phyloP scores from a whole-genome alignment of 2,797 vertebrate species.

The Scomberomorus guttatus region DNA sequence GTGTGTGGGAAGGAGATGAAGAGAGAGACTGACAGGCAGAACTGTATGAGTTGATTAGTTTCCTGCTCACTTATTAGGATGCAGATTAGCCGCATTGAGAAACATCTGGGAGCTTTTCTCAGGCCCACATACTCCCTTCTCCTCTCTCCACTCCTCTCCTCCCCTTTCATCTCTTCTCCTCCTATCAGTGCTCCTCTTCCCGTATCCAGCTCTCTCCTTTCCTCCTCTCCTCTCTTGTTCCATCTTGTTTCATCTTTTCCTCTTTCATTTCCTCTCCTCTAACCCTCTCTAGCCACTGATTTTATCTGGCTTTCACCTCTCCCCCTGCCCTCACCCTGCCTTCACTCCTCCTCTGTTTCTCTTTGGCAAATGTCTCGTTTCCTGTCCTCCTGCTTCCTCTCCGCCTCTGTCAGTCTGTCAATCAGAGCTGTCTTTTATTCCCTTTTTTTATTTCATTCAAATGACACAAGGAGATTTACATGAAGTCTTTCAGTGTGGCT shows the following conservation, averaged over 20 bases:
- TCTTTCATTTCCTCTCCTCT: conserved; percentile 46
- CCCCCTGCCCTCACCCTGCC: conserved; percentile 27
- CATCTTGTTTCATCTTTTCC: conserved; percentile 17
- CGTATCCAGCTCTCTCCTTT: neutral
- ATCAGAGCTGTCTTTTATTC: conserved; percentile 53
- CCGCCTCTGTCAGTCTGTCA: conserved; percentile 47
- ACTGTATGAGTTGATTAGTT: conserved; percentile 85
- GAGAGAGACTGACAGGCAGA: conserved; percentile 78
- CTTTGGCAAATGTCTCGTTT: conserved; percentile 46
- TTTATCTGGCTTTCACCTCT: conserved; percentile 43
- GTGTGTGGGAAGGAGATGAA: conserved; percentile 34
- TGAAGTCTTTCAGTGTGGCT: conserved; percentile 48
- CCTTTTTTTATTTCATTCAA: conserved; percentile 49
- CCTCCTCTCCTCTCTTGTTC: conserved; percentile 14
- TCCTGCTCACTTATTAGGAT: conserved; percentile 85
- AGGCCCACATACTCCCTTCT: conserved; percentile 31
- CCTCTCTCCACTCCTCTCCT: conserved; percentile 18
- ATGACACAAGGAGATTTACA: conserved; percentile 64
- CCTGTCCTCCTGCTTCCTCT: conserved; percentile 40
- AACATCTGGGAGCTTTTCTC: conserved; percentile 85
- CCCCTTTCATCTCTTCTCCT: conserved; percentile 2
- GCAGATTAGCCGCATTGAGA: conserved; percentile 85
- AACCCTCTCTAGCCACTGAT: conserved; percentile 39
- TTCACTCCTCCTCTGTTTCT: conserved; percentile 40
- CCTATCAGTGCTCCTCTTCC: neutral